Percentiles rank a stretch among this genome's conserved stretches.
Evolutionary conservation across 2,797 vertebrate species (phyloP).

Genomic region (Gambelia wislizenii): DNA sequence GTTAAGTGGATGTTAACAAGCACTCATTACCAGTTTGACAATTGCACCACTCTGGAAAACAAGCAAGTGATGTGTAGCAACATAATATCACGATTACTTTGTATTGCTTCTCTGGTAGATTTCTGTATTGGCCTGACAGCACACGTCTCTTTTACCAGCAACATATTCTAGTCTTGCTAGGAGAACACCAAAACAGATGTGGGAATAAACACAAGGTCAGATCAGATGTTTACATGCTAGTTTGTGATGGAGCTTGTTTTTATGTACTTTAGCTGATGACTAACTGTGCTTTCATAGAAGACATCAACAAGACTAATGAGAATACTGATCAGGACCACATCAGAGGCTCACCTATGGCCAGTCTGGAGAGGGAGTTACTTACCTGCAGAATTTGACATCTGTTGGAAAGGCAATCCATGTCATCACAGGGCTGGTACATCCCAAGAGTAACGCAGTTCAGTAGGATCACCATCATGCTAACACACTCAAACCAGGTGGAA

Average conservation of each 20-base stretch:
- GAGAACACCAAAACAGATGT: background rate
- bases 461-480: slow-evolving; percentile 98
- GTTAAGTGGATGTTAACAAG: slow-evolving; percentile 32
- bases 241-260: slow-evolving; percentile 19
- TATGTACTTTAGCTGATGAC: slow-evolving; percentile 10
- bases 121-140: background rate
- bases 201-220: background rate
- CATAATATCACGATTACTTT: background rate
- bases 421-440: slow-evolving; percentile 98
- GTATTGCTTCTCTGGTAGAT: background rate
- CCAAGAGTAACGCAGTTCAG: slow-evolving; percentile 97
- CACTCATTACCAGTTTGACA: background rate
- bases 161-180: background rate
- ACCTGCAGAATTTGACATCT: slow-evolving; percentile 98
- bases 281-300: slow-evolving; percentile 20
- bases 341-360: background rate
- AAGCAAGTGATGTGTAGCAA: background rate
- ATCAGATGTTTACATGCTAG: slow-evolving; percentile 17
- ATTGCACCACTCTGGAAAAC: slow-evolving; percentile 19
- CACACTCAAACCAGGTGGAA: slow-evolving; percentile 94
- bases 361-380: slow-evolving; percentile 53
- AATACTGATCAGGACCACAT: slow-evolving; percentile 28
- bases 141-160: background rate
- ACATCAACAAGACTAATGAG: background rate
- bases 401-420: slow-evolving; percentile 97